Conservation (phyloP, 2,888 invertebrate genomes). For the Lobophora halterata region DNA sequence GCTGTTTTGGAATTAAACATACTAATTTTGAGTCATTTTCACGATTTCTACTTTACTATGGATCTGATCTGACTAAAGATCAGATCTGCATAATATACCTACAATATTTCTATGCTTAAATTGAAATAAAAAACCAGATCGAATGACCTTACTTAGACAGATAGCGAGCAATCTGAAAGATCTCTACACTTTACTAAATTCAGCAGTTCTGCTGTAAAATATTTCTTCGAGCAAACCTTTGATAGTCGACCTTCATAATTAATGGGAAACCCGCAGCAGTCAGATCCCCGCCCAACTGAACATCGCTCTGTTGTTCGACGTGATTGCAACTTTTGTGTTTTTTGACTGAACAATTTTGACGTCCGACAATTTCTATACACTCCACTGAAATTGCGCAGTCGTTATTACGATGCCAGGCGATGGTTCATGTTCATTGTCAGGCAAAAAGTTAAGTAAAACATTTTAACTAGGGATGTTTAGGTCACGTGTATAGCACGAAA, state of each 20-base stretch:
- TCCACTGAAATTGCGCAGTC: too few species aligned
- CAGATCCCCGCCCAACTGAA: slow-evolving; percentile 32
- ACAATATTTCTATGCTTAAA: too few species aligned
- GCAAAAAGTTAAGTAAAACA: background rate
- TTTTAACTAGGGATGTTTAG: too few species aligned
- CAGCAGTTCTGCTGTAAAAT: slow-evolving; percentile 2
- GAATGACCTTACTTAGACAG: too few species aligned
- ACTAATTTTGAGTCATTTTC: too few species aligned
- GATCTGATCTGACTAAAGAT: too few species aligned
- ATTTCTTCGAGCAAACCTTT: slow-evolving; percentile 19
- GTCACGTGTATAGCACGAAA: too few species aligned
- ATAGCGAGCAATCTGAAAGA: slow-evolving; percentile 6
- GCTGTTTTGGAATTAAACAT: too few species aligned
- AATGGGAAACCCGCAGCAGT: slow-evolving; percentile 42
- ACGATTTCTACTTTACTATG: too few species aligned
- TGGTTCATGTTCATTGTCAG: background rate
- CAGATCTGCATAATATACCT: too few species aligned
- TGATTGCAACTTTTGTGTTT: slow-evolving; percentile 38
- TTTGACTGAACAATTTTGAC: slow-evolving; percentile 36
- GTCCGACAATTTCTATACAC: slow-evolving; percentile 21
- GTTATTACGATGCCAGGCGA: background rate
- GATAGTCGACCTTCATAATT: slow-evolving; percentile 46
- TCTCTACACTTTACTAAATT: background rate
- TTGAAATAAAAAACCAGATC: too few species aligned
- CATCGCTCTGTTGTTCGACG: slow-evolving; percentile 41